These are phyloP conservation scores for Dicycla oo DNA, from an alignment of 2,888 invertebrate genomes.

Conservation along the genomic window DNA sequence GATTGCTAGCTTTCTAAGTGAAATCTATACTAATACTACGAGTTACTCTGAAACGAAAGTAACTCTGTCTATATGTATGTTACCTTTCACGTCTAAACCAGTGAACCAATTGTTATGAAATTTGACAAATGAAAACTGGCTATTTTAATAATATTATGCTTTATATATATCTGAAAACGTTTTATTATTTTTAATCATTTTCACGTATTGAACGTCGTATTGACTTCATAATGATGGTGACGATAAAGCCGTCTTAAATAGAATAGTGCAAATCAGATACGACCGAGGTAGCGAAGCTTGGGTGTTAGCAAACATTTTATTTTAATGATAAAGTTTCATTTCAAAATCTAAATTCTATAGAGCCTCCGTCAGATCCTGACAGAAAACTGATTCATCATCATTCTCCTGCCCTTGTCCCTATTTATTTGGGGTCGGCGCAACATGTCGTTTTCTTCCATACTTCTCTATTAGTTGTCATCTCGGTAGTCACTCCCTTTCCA, in stretches of 20 bases:
- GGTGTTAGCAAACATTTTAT: constrained; percentile 13
- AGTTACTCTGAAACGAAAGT: background rate
- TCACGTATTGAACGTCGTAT: constrained; percentile 24
- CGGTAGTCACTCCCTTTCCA: too few relatives aligned
- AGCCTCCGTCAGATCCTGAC: background rate
- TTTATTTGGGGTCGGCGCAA: too few relatives aligned
- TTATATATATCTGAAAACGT: too few relatives aligned
- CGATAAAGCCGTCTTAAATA: constrained; percentile 2
- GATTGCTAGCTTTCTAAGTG: too few relatives aligned
- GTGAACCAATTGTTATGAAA: background rate
- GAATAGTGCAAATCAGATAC: constrained; percentile 24
- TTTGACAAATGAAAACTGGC: background rate
- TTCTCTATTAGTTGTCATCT: too few relatives aligned
- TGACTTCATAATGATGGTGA: constrained; percentile 32
- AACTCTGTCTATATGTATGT: background rate
- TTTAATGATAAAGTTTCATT: background rate
- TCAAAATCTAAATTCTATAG: background rate
- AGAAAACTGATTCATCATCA: too few relatives aligned
- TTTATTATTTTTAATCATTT: too few relatives aligned
- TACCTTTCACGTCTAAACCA: background rate
- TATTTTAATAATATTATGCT: too few relatives aligned
- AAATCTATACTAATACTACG: background rate
- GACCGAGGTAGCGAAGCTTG: background rate
- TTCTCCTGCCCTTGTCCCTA: too few relatives aligned
- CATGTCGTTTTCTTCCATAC: too few relatives aligned